phyloP scores from a whole-genome alignment of 2,888 invertebrate species.

The Ferdinandea cuprea region DNA sequence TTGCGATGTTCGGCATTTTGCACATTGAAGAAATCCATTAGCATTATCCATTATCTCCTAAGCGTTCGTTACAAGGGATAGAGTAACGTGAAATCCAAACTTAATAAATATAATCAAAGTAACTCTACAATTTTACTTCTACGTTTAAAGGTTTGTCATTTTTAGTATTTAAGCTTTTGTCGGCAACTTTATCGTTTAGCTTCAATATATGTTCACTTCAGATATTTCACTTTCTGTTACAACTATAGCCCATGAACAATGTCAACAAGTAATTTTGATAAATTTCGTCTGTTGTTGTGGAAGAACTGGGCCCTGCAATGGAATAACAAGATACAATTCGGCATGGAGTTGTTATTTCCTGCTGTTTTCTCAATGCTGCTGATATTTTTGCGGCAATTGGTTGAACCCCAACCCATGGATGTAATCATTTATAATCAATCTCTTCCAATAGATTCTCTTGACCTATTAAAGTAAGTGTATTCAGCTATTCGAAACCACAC shows the following conservation, averaged over 20 bases:
- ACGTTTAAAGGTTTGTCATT: too few species aligned
- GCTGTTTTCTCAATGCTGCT: constrained; percentile 87
- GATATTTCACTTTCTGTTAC: not conserved
- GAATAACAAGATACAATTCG: constrained; percentile 88
- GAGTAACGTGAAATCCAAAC: too few species aligned
- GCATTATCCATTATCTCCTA: too few species aligned
- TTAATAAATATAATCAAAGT: too few species aligned
- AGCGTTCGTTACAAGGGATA: too few species aligned
- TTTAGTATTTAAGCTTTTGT: too few species aligned
- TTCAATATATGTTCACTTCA: too few species aligned
- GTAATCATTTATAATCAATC: constrained; percentile 78
- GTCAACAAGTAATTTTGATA: constrained; percentile 82
- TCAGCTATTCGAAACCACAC: too few species aligned
- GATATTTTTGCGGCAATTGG: constrained; percentile 88
- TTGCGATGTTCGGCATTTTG: too few species aligned
- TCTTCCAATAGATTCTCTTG: constrained; percentile 80
- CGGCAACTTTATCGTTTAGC: too few species aligned
- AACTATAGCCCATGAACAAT: constrained; percentile 32
- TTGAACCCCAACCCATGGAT: constrained; percentile 84
- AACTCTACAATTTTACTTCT: too few species aligned
- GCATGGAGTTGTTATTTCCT: constrained; percentile 87
- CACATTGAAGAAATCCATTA: too few species aligned
- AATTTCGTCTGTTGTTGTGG: constrained; percentile 90
- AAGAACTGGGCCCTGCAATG: constrained; percentile 92
- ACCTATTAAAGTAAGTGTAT: constrained; percentile 78